phyloP scores from a whole-genome alignment of 2,888 invertebrate species.

The Drosophila fulvimacula region DNA sequence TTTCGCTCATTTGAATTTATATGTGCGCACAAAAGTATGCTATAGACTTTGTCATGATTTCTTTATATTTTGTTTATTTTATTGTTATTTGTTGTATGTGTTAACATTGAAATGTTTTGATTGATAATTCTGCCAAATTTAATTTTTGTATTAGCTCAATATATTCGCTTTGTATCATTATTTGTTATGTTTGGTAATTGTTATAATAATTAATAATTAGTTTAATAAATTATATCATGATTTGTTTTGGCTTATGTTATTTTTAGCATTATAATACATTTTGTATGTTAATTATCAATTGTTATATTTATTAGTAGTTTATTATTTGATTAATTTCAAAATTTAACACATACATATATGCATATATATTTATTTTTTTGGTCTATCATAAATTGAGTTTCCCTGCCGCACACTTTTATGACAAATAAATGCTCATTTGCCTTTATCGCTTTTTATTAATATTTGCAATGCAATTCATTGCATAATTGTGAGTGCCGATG shows the following conservation, averaged over 20 bases:
- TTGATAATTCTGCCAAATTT: slow-evolving; percentile 30
- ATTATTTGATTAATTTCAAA: background rate
- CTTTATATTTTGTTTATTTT: slow-evolving; percentile 33
- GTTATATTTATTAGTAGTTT: background rate
- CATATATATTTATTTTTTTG: slow-evolving; percentile 38
- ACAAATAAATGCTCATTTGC: slow-evolving; percentile 32
- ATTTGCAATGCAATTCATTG: slow-evolving; percentile 69
- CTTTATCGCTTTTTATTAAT: slow-evolving; percentile 58
- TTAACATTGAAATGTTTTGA: slow-evolving; percentile 18
- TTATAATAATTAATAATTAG: too few species aligned
- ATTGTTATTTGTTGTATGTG: slow-evolving; percentile 21
- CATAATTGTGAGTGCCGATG: slow-evolving; percentile 8
- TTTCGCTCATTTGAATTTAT: slow-evolving; percentile 56
- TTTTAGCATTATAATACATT: background rate
- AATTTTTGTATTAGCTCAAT: slow-evolving; percentile 48
- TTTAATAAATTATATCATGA: too few species aligned
- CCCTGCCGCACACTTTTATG: slow-evolving; percentile 24
- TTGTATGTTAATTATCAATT: background rate
- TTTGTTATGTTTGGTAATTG: background rate
- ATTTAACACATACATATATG: slow-evolving; percentile 36
- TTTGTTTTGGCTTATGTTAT: background rate
- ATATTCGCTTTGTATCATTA: slow-evolving; percentile 18
- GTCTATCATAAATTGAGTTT: slow-evolving; percentile 15
- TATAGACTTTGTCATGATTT: slow-evolving; percentile 36
- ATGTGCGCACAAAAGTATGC: slow-evolving; percentile 65